Percentiles rank a stretch among this genome's conserved stretches.
phyloP scores from a whole-genome alignment of 1,140 invertebrate genomes.

The Microvelia longipes region DNA sequence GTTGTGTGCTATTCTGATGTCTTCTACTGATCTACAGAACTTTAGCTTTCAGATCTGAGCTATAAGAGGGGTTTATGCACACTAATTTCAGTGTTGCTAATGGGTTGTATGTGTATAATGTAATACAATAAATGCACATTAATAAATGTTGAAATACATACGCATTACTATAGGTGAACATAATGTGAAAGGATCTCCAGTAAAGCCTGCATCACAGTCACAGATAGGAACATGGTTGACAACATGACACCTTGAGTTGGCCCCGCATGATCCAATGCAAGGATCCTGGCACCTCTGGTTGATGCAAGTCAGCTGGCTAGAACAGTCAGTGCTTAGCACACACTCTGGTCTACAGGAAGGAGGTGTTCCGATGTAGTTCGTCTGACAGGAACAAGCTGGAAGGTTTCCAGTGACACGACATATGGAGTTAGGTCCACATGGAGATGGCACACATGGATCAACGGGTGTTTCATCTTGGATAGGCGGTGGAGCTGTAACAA shows the following conservation, averaged over 20 bases:
- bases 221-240: constrained; percentile 36
- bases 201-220: constrained; percentile 30
- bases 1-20: no score
- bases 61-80: no score
- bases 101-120: no score
- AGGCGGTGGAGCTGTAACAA: constrained; percentile 15
- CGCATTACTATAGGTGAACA: constrained; percentile 33
- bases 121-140: no score
- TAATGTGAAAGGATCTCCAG: constrained; percentile 37
- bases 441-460: constrained; percentile 33
- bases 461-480: constrained; percentile 22
- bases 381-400: constrained; percentile 31
- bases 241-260: constrained; percentile 35
- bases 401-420: constrained; percentile 32
- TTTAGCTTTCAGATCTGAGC: no score
- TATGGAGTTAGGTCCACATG: constrained; percentile 38
- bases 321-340: constrained; percentile 31
- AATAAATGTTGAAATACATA: no score
- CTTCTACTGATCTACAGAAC: no score
- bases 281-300: constrained; percentile 31
- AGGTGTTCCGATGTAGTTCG: constrained; percentile 31
- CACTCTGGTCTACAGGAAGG: constrained; percentile 36
- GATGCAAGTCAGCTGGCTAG: constrained; percentile 30
- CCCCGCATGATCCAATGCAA: constrained; percentile 30
- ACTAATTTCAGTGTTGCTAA: no score